Percentiles rank a stretch among this genome's conserved stretches.
Evolutionary conservation across 1,140 invertebrate species (phyloP).

Genomic region (Eumeta japonica): DNA sequence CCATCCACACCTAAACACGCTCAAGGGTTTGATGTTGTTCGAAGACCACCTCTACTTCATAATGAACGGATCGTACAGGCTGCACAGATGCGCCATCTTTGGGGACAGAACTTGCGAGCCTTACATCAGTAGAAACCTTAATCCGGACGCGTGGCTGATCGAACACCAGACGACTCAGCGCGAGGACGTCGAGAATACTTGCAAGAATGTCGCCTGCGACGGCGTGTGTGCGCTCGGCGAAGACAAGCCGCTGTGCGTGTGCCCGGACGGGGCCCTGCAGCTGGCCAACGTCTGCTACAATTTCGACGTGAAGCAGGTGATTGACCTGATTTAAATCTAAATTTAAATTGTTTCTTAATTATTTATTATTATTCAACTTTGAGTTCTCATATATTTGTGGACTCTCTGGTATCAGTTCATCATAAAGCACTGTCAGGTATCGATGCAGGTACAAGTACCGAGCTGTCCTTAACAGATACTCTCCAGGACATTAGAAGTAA

Average conservation of each 20-base stretch:
- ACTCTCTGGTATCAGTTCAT: no score
- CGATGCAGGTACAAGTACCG: no score
- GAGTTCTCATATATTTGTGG: no score
- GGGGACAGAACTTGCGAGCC: constrained; percentile 42
- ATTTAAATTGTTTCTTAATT: no score
- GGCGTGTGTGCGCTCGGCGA: constrained; percentile 59
- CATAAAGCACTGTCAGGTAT: no score
- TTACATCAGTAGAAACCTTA: constrained; percentile 41
- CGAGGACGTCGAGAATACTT: constrained; percentile 44
- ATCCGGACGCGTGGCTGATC: constrained; percentile 57
- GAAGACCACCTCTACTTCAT: constrained; percentile 64
- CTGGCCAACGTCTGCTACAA: no score
- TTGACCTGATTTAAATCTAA: no score
- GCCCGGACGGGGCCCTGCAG: constrained; percentile 48
- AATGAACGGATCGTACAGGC: constrained; percentile 39
- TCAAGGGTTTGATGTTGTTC: constrained; percentile 56
- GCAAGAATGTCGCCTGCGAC: constrained; percentile 48
- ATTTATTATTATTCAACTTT: no score
- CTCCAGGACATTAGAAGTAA: no score
- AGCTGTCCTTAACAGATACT: no score
- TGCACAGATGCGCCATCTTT: constrained; percentile 59
- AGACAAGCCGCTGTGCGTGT: constrained; percentile 56
- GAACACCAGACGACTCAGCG: constrained; percentile 58
- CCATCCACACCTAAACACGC: constrained; percentile 43
- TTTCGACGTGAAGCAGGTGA: no score